Evolutionary conservation across 92 coral and sea anemone genomes (phyloP).

Genomic region (Diadumene lineata): DNA sequence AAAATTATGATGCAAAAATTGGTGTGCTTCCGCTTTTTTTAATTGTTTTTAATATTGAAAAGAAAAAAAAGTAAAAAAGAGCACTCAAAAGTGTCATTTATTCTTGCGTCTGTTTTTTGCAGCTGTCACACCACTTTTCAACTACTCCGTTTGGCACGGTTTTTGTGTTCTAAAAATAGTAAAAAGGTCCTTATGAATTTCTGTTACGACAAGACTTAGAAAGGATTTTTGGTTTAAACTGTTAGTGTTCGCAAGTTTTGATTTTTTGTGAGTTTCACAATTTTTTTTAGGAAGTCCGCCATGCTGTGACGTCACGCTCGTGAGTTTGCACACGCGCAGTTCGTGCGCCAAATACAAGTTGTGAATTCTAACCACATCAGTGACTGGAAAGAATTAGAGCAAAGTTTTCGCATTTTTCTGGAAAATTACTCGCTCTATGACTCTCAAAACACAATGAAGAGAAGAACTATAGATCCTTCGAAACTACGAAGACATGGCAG

Average conservation of each 20-base stretch:
- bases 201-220: too few species aligned
- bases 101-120: too few species aligned
- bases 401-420: constrained; percentile 11
- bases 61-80: too few species aligned
- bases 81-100: too few species aligned
- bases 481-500: constrained; percentile 94
- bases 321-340: constrained; percentile 30
- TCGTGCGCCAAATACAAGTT: constrained; percentile 26
- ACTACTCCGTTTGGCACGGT: too few species aligned
- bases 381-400: constrained; percentile 7
- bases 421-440: constrained; percentile 47
- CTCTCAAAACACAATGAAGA: constrained; percentile 68
- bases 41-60: too few species aligned
- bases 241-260: background rate
- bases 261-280: background rate
- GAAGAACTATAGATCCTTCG: constrained; percentile 98
- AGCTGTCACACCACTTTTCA: too few species aligned
- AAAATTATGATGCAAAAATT: too few species aligned
- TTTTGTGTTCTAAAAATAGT: too few species aligned
- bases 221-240: background rate
- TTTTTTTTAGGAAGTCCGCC: constrained; percentile 20
- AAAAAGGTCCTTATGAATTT: too few species aligned
- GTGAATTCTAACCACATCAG: constrained; percentile 24
- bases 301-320: constrained; percentile 45
- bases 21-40: too few species aligned